Conservation (phyloP, 2,113 vertebrate species). For the Chascanopsetta lugubris region DNA sequence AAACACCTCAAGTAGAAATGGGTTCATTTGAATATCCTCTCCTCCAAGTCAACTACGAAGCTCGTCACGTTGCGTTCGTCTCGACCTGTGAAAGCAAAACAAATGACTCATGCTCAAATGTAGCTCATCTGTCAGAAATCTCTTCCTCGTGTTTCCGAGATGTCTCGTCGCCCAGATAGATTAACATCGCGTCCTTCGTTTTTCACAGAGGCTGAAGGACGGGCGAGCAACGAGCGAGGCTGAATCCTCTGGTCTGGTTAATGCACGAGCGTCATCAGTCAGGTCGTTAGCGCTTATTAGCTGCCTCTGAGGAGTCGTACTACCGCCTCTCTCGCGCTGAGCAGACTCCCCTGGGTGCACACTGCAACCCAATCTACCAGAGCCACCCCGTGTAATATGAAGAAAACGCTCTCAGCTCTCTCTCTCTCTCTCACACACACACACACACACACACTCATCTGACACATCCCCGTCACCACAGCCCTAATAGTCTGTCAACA, state of each 20-base stretch:
- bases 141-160: conserved; percentile 14
- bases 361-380: conserved; percentile 43
- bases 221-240: neutral
- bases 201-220: conserved; percentile 1
- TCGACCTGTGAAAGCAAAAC: neutral
- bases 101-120: neutral
- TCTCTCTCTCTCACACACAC: conserved; percentile 7
- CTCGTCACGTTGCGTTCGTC: neutral
- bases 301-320: conserved; percentile 41
- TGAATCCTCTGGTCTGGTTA: conserved; percentile 25
- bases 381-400: conserved; percentile 53
- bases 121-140: neutral
- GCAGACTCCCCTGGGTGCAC: conserved; percentile 49
- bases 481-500: conserved; percentile 58
- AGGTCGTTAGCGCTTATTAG: conserved; percentile 58
- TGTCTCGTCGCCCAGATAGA: conserved; percentile 3
- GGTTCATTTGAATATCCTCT: neutral
- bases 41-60: neutral
- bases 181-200: conserved; percentile 25
- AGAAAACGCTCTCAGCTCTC: conserved; percentile 40
- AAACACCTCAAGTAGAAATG: neutral
- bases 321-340: conserved; percentile 42
- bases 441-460: conserved; percentile 9
- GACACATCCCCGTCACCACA: conserved; percentile 22
- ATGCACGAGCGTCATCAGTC: conserved; percentile 50